Evolutionary conservation across 1,140 invertebrate species (phyloP).

Genomic region (Drosophila kikkawai): DNA sequence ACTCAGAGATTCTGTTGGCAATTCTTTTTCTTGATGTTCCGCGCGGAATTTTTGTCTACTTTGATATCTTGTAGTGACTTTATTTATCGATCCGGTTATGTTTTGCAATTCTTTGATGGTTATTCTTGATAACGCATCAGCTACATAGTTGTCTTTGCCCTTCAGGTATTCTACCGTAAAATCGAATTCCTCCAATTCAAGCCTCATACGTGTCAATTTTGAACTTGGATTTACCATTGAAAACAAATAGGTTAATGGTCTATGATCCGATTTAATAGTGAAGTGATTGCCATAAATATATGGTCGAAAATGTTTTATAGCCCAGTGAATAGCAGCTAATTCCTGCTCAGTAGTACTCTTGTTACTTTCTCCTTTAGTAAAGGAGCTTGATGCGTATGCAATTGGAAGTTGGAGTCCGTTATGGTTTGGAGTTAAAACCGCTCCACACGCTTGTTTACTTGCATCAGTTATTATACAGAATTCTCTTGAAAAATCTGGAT

Average conservation of each 20-base stretch:
- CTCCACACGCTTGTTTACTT: background rate
- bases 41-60: accelerated
- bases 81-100: too few species aligned
- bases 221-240: background rate
- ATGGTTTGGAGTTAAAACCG: too few species aligned
- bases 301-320: background rate
- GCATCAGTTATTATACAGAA: background rate
- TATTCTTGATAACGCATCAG: background rate
- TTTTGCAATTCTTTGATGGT: background rate
- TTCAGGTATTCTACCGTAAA: background rate
- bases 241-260: too few species aligned
- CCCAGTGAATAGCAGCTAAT: background rate
- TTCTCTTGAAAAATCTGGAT: background rate
- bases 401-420: background rate
- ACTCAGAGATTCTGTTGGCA: accelerated
- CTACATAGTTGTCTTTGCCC: background rate
- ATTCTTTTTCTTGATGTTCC: too few species aligned
- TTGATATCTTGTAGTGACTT: accelerated
- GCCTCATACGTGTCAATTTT: background rate
- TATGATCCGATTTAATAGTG: background rate
- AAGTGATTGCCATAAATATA: background rate
- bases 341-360: background rate
- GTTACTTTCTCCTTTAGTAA: background rate
- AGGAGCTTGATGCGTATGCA: background rate
- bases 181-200: background rate